Conservation (phyloP, 2,888 invertebrate species). For the Stenchaetothrips biformis region DNA sequence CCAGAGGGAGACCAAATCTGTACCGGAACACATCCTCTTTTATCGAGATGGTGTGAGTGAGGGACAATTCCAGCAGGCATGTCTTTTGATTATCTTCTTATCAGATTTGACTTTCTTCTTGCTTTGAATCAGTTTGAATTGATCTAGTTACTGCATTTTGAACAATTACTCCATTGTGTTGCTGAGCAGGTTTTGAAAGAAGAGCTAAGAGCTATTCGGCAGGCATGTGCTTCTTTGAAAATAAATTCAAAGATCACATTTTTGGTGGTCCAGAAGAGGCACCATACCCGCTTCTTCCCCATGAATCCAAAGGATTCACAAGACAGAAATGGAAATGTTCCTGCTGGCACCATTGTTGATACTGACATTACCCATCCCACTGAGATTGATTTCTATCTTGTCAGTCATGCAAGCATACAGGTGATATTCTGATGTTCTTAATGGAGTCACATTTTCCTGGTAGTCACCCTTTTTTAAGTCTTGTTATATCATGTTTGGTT, state of each 20-base stretch:
- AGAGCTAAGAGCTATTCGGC: constrained; percentile 64
- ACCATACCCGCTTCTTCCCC: constrained; percentile 74
- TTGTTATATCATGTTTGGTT: constrained; percentile 40
- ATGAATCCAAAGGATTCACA: constrained; percentile 47
- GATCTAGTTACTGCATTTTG: not conserved
- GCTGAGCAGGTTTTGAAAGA: constrained; percentile 55
- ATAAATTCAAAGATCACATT: constrained; percentile 78
- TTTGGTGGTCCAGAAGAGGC: constrained; percentile 92
- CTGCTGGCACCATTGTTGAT: constrained; percentile 85
- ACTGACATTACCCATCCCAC: constrained; percentile 77
- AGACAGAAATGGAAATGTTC: constrained; percentile 57
- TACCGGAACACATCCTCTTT: constrained; percentile 65
- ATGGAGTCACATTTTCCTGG: not conserved
- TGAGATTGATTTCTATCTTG: constrained; percentile 84
- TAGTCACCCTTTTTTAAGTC: not conserved
- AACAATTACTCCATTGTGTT: constrained; percentile 32
- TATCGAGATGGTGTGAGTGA: constrained; percentile 81
- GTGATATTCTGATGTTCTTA: constrained; percentile 38
- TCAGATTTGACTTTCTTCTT: not conserved
- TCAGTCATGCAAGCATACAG: constrained; percentile 55
- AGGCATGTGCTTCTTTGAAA: constrained; percentile 60
- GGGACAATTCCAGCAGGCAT: constrained; percentile 67
- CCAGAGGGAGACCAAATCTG: constrained; percentile 45
- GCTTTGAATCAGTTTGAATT: not conserved
- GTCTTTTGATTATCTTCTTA: not conserved